These are phyloP conservation scores for Gallinago jamesoni DNA, from an alignment of 2,113 vertebrate genomes.

Conservation along the genomic window DNA sequence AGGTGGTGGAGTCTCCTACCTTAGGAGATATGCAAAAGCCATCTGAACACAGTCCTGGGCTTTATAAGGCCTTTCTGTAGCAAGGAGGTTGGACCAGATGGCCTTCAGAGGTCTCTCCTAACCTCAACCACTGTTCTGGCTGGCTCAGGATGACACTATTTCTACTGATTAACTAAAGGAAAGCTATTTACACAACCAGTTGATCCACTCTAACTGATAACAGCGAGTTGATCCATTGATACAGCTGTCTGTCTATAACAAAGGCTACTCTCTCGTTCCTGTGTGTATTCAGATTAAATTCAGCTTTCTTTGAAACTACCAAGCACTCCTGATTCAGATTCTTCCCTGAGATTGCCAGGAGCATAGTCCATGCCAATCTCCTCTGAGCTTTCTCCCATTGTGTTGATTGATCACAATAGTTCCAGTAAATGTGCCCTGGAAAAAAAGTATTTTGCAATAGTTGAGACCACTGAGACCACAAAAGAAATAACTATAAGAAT, in stretches of 20 bases:
- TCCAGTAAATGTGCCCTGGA: neutral
- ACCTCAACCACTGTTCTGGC: too few relatives aligned
- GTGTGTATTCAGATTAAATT: neutral
- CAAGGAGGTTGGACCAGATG: fast-evolving
- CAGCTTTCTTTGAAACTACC: neutral
- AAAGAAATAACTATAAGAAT: neutral
- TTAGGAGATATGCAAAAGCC: neutral
- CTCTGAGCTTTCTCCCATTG: neutral
- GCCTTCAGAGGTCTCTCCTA: neutral
- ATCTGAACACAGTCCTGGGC: neutral
- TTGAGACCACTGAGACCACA: neutral
- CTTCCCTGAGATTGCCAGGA: neutral
- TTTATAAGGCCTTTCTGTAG: neutral
- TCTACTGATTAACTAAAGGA: neutral
- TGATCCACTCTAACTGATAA: neutral
- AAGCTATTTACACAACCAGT: neutral
- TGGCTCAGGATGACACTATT: neutral
- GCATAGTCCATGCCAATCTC: neutral
- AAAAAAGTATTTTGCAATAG: neutral
- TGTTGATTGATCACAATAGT: neutral
- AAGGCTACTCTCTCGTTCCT: neutral
- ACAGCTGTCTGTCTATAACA: neutral
- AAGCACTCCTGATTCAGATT: neutral
- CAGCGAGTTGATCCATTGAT: neutral
- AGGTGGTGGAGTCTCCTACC: neutral